Evolutionary conservation across 30 jellyfish, hydroid and myxozoan species (phyloP).

Genomic region (Aurelia sp.): DNA sequence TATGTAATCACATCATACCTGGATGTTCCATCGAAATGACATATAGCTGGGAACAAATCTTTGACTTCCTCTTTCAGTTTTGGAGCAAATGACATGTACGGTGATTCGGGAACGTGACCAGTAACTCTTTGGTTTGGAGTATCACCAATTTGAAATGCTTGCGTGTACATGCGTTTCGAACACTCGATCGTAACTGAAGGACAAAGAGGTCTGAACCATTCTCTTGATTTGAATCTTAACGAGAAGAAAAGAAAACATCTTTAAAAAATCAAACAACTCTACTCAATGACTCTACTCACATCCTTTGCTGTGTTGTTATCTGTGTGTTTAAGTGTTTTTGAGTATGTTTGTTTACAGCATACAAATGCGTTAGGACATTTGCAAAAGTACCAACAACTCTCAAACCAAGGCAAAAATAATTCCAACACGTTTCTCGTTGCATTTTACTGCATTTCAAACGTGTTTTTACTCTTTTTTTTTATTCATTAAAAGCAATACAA

Average conservation of each 20-base stretch:
- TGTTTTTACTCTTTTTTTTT: too few relatives aligned
- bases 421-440: too few relatives aligned
- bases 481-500: too few relatives aligned
- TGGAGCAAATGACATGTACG: constrained; percentile 66
- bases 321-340: too few relatives aligned
- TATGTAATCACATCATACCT: neutral
- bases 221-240: constrained; percentile 51
- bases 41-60: constrained; percentile 41
- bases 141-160: neutral
- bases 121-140: too few relatives aligned
- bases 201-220: constrained; percentile 62
- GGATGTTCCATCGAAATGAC: constrained; percentile 59
- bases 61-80: constrained; percentile 23
- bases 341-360: too few relatives aligned
- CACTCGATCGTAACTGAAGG: constrained; percentile 57
- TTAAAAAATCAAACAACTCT: neutral
- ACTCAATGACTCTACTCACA: neutral
- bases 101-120: constrained; percentile 25
- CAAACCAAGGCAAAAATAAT: too few relatives aligned
- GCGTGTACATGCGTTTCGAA: constrained; percentile 13
- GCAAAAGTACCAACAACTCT: too few relatives aligned
- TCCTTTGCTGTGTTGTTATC: too few relatives aligned
- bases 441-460: too few relatives aligned
- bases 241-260: neutral
- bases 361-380: too few relatives aligned